Base-by-base conservation (phyloP, 2,113 vertebrate species). In the Hippocampus mohnikei region DNA sequence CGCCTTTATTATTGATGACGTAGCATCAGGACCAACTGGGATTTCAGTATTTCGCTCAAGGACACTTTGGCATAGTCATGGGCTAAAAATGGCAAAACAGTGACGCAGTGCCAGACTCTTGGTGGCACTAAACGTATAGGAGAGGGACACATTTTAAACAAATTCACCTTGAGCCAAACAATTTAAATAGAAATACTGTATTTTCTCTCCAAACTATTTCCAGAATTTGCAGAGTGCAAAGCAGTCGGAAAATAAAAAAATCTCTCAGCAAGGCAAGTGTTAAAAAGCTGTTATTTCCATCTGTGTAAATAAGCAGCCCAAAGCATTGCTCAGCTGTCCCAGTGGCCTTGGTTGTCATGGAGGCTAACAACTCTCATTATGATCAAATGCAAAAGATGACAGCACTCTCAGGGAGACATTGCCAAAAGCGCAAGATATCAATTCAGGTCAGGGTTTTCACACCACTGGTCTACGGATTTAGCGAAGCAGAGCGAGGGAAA, bases 341-440 rank as follows among this genome's bases (percentile, higher is more conserved):
- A 78, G 72, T 67, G 84, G 81, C 83, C 80, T 83, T 85, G 84
- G 85, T 87, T 86, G 85, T 86, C 85, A 90, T 86, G 81, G 84
- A 76, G 83, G 82, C 87, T 78, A 88, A 90, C 84, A 83, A 84
- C 80, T 78, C 82, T 86, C 69, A 86, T 87, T 83, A 88, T 78
- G 81, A 86, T 87, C 84, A 88, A 87, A 88, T 12, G 74, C 77
- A 65, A 65, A 64, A 81, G 64, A 84, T 78, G 80, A 87, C 84
- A 82, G 67, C 42, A 71, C 63, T 69, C 66, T 76, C 67, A 16
- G 61, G 77, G 74, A 72, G 78, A 82, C 79, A 84, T 60, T 70
- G 68, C 72, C 79, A 73, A 80, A 76, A 76, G 82, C 79, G 58
- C 56, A 58, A 27, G 74, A 79, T 71, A 85, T 89, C 84, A 88